A percentile compares a stretch with the other conserved stretches of the same genome.
These are phyloP conservation scores for Amniataba percoides DNA, from an alignment of 2,797 vertebrate species.

Conservation along the genomic window DNA sequence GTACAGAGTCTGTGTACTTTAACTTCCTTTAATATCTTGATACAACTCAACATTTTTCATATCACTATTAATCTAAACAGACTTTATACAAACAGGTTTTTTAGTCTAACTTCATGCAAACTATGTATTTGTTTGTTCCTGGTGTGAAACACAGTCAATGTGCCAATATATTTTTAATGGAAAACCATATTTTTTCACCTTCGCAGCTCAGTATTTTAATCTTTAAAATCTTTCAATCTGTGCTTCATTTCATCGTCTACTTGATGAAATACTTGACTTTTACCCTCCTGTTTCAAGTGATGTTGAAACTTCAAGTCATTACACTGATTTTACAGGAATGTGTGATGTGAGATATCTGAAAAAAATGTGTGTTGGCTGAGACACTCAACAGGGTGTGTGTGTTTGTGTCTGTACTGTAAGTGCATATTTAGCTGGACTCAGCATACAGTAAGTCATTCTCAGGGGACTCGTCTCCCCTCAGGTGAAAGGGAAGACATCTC, in stretches of 20 bases:
- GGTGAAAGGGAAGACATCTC: slow-evolving; percentile 25
- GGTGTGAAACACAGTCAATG: not conserved
- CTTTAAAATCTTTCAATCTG: not conserved
- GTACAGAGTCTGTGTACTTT: too few relatives aligned
- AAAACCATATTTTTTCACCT: not conserved
- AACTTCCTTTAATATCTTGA: too few relatives aligned
- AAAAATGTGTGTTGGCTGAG: not conserved
- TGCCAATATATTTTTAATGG: not conserved
- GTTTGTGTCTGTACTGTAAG: not conserved
- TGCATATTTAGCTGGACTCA: slow-evolving; percentile 14
- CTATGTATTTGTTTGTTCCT: not conserved
- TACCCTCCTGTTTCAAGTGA: not conserved
- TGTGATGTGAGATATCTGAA: slow-evolving; percentile 15
- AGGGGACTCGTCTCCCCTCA: slow-evolving; percentile 28
- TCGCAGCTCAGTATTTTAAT: not conserved
- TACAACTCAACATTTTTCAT: not conserved
- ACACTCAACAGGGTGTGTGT: slow-evolving; percentile 16
- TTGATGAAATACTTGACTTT: not conserved
- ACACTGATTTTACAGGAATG: slow-evolving; percentile 1
- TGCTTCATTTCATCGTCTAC: not conserved
- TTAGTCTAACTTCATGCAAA: too few relatives aligned
- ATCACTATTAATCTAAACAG: not conserved
- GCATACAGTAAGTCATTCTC: slow-evolving; percentile 40
- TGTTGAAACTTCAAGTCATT: not conserved
- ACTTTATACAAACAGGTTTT: too few relatives aligned